Evolutionary conservation across 2,888 invertebrate species (phyloP), one percentile per base, ranked within the genome.

Genomic region (Heliconius charithonia): DNA sequence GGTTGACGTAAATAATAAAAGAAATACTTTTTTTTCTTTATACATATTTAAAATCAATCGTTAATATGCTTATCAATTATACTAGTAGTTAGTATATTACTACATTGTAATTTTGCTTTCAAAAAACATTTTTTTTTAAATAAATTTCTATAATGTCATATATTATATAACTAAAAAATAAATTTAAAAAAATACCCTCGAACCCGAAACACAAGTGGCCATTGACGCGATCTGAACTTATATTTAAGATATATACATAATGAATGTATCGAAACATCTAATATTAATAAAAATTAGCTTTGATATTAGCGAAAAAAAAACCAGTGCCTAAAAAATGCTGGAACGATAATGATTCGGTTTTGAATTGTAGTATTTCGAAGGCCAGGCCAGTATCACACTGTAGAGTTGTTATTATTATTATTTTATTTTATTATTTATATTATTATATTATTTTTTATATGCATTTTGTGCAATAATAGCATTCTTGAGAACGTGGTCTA

Each of bases 241-340:
- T 84, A 82, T 45, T 16, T 45, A 69, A 41, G 69, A 25, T 69
- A 45, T 69, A 69, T 69, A 25, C 32, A 71, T 89, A 90, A 91
- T 90, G 85, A 89, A 88, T 93, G 89, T 93, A 92, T 90, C 88
- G 88, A 87, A 85, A 69, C 86, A 86, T n/a, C 10, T 59, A 59
- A 59, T 59, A n/a, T 79, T 73, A 88, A 87, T 87, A 85, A 86
- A 85, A 85, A 87, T 90, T 93, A 92, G 93, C 94, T 94, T 94
- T 93, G 92, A 90, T 93, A 94, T 92, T 92, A 92, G 90, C 91
- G 86, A 87, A 89, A 63, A 63, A 62, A 63, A 25, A 92, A 89
- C 90, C 93, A 93, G 94, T 94, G 94, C 94, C 94, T 94, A 91
- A 90, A 84, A 86, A 87, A 85, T 86, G 88, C 88, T 86, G 89